Evolutionary conservation across 2,113 vertebrate species (phyloP), one percentile per base, ranked within the genome.

Genomic region (Calidris pygmaea): DNA sequence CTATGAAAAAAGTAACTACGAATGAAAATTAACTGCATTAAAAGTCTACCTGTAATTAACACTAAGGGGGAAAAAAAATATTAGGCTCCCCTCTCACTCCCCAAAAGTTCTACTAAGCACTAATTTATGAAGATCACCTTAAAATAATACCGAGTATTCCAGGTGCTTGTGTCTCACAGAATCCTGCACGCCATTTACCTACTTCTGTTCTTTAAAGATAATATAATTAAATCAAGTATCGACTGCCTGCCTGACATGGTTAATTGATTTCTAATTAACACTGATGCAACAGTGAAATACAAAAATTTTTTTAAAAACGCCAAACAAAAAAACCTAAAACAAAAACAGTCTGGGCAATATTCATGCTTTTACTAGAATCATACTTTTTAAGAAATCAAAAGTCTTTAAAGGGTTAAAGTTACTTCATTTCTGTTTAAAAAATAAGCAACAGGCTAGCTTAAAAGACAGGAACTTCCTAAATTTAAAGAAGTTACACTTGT

Each of bases 261-360:
- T 93, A 87, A 97, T 72, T 97, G 16, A 72, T 80, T 93, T 96
- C 90, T 93, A 95, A 97, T 97, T 96, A 98, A 97, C 35, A 56
- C 20, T 53, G 37, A 37, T 84, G 59, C 59, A 76, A 77, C 37
- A 21, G 14, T 24, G 50, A 88, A 78, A 66, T 53, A 75, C 37
- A 41, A 74, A 93, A 24, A 34, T 27, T 6, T 7, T 39, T 41
- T 41, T n/a, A 34, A 34, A 18, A 17, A n/a, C 18, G 16, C 10
- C 27, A 53, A 53, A 29, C 27, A 55, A 16, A 30, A 30, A 53
- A 55, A 50, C 22, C 48, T 24, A 52, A 55, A 55, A 10, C 3
- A 52, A 17, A 29, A 53, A 16, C 53, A 55, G 18, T 53, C 50
- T 47, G 27, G 32, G 30, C 32, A 71, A 71, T 83, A 58, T 92